Evolutionary conservation across 2,888 invertebrate species (phyloP), one percentile per base, ranked within the genome.

Genomic region (Metallyticus violacea): DNA sequence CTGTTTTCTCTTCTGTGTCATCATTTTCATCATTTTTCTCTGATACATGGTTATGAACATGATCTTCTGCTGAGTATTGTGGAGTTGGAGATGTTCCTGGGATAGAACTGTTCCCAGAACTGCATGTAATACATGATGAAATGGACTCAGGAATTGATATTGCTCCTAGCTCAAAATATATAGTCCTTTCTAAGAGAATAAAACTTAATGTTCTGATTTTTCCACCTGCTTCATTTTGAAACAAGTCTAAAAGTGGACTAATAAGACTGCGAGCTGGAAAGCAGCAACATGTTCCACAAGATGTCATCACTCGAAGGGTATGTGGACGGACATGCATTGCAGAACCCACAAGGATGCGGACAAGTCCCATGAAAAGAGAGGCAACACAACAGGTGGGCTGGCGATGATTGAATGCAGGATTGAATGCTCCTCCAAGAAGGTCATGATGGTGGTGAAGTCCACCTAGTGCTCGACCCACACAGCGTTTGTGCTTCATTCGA

Each of bases 241-340:
- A 91, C 77, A 94, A 91, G 26, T 93, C 90, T 0, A 94, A 93
- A 15, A 93, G 90, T 88, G 92, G 92, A 85, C 93, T 92, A 90
- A 94, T 91, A 0, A 94, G 90, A 5, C 91, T 90, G 15, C 92
- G 93, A 0, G 94, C 93, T 0, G 94, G 93, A 89, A 94, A 94
- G 89, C 95, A 95, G 90, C 95, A 95, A 89, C 95, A 95, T 0
- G 93, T 94, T 0, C 95, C 95, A 85, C 93, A 93, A 81, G 91
- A 91, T 7, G 93, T 91, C 92, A 94, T 93, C 1, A 93, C 93
- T 40, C 85, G 82, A 22, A 88, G 40, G 6, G 86, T 78, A 22
- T 82, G 86, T 62, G 86, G 81, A 78, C 82, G 78, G 40, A 86
- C 77, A 28, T 62, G 15, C 7, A 26, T 30, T 7, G 85, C 81